Percentiles rank a stretch among this genome's conserved stretches.
phyloP scores from a whole-genome alignment of 1,140 invertebrate genomes.

The Apis cerana region DNA sequence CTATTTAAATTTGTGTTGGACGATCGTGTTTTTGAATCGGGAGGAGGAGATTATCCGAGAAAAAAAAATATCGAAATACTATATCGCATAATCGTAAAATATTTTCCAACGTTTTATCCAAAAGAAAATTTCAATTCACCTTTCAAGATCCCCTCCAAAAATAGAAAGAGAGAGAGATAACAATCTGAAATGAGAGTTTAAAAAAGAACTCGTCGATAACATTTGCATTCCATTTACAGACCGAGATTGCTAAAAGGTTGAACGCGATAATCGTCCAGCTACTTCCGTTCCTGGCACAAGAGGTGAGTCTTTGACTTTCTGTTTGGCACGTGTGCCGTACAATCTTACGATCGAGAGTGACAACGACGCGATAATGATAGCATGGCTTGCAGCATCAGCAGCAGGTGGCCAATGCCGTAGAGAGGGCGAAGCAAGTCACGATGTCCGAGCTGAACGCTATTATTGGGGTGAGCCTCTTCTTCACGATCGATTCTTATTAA shows the following conservation, averaged over 20 bases:
- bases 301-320: slow-evolving; percentile 81
- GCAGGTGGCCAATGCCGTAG: slow-evolving; percentile 95
- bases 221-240: slow-evolving; percentile 83
- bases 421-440: slow-evolving; percentile 97
- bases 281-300: slow-evolving; percentile 94
- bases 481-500: slow-evolving; percentile 37
- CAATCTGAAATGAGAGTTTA: too few species aligned
- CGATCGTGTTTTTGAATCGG: too few species aligned
- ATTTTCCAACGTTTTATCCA: neutral
- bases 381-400: slow-evolving; percentile 89
- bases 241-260: slow-evolving; percentile 96
- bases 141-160: too few species aligned
- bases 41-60: too few species aligned
- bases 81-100: too few species aligned
- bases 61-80: too few species aligned
- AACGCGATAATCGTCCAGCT: slow-evolving; percentile 96
- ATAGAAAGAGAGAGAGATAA: too few species aligned
- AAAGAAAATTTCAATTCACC: too few species aligned
- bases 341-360: slow-evolving; percentile 74
- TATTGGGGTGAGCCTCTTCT: slow-evolving; percentile 88
- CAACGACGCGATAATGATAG: slow-evolving; percentile 80
- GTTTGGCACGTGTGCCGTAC: slow-evolving; percentile 71
- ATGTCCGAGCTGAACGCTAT: slow-evolving; percentile 96
- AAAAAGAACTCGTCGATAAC: neutral
- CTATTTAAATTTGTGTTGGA: too few species aligned